These are phyloP conservation scores for Euphonia xanthogaster DNA, from an alignment of 2,797 vertebrate genomes.

Conservation along the genomic window DNA sequence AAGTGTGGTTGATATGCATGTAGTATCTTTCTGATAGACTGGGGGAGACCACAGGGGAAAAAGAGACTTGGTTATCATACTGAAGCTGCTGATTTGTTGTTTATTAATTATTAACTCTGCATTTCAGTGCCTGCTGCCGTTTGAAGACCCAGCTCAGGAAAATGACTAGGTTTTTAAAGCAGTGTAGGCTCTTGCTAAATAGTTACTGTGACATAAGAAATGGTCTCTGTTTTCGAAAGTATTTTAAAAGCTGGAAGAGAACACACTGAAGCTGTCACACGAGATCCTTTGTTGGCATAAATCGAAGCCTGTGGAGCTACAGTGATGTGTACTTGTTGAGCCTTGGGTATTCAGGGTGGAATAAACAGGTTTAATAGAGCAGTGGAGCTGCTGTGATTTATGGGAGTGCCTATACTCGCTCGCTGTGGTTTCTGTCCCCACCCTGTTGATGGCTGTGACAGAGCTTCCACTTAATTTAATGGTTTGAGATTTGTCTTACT, in stretches of 20 bases:
- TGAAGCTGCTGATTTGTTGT: slow-evolving; percentile 27
- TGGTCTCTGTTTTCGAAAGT: background rate
- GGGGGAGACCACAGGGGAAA: slow-evolving; percentile 10
- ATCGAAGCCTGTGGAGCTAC: slow-evolving; percentile 23
- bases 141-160: background rate
- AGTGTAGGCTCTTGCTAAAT: background rate
- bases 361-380: slow-evolving; percentile 35
- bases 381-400: slow-evolving; percentile 10
- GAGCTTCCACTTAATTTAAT: background rate
- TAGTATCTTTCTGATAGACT: slow-evolving; percentile 1
- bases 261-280: background rate
- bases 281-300: background rate
- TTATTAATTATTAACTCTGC: slow-evolving; percentile 56
- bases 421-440: background rate
- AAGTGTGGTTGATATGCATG: background rate
- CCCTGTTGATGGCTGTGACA: background rate
- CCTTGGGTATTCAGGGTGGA: background rate
- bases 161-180: background rate
- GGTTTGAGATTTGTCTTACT: background rate
- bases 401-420: background rate
- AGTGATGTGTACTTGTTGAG: slow-evolving; percentile 37
- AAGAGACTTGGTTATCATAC: slow-evolving; percentile 28
- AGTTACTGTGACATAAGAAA: background rate
- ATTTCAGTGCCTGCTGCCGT: background rate
- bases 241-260: background rate